These are phyloP conservation scores for Phyllostomus hastatus DNA, from an alignment of 2,113 vertebrate species.

Conservation along the genomic window DNA sequence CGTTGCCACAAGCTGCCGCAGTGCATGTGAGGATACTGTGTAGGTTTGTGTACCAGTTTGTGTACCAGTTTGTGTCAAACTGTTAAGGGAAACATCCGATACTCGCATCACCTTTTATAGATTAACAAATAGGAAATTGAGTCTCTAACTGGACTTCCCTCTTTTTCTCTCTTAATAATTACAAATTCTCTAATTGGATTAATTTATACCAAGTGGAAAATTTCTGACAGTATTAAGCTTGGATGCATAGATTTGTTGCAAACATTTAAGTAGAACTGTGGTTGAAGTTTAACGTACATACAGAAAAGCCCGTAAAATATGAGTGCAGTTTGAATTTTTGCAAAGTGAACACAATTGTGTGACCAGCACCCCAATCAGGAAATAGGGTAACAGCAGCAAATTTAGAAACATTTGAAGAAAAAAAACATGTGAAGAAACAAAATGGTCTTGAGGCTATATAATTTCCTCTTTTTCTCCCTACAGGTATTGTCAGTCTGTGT, in stretches of 20 bases:
- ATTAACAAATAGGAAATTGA: not conserved
- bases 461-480: slow-evolving; percentile 42
- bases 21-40: not conserved
- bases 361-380: not conserved
- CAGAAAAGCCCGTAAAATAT: not conserved
- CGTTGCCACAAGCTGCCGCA: not conserved
- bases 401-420: not conserved
- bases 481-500: slow-evolving; percentile 86
- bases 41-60: not conserved
- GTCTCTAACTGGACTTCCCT: not conserved
- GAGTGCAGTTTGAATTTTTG: not conserved
- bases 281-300: not conserved
- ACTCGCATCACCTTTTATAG: not conserved
- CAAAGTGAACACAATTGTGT: rapidly evolving
- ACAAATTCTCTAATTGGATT: not conserved
- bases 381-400: not conserved
- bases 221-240: not conserved
- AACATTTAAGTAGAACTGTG: not conserved
- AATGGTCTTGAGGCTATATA: not conserved
- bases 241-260: not conserved
- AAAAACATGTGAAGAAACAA: not conserved
- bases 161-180: not conserved
- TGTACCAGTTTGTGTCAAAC: not conserved
- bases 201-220: not conserved
- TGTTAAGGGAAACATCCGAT: not conserved